Percentiles rank a stretch among this genome's conserved stretches.
Conservation (phyloP, 2,113 vertebrate species). For the Nettapus auritus region DNA sequence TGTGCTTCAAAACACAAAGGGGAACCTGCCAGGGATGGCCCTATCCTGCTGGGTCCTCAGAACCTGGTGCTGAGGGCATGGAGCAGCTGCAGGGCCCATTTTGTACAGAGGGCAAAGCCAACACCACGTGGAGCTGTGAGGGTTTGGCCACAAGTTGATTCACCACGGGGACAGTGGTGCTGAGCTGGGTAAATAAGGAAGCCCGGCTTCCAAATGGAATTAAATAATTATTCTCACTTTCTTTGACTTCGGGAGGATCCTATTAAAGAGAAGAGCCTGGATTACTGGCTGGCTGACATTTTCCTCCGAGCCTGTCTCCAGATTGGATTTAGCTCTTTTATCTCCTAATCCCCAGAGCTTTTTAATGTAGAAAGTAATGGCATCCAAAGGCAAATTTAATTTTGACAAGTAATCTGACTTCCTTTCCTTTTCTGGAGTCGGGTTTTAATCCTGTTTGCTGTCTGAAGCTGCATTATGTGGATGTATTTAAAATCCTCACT, state of each 20-base stretch:
- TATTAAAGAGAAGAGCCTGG: constrained; percentile 18
- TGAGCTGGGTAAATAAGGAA: neutral
- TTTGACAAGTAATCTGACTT: constrained; percentile 51
- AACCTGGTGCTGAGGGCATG: neutral
- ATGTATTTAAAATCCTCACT: constrained; percentile 14
- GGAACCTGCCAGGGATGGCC: neutral
- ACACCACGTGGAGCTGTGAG: neutral
- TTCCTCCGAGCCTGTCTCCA: constrained; percentile 41
- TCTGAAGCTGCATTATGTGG: constrained; percentile 27
- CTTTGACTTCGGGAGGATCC: constrained; percentile 6
- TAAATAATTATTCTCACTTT: constrained; percentile 27
- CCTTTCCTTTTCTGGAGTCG: neutral
- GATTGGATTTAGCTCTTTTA: constrained; percentile 49
- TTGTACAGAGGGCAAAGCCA: neutral
- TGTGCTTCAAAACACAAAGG: neutral
- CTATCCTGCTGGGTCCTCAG: too few relatives aligned
- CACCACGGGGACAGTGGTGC: neutral
- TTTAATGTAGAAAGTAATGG: constrained; percentile 28
- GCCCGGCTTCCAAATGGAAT: constrained; percentile 1
- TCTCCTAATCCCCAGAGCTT: constrained; percentile 58
- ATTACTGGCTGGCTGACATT: constrained; percentile 27
- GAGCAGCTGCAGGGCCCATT: neutral
- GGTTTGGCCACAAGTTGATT: neutral
- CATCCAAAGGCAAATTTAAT: constrained; percentile 38
- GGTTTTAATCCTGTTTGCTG: constrained; percentile 18